These are phyloP conservation scores for Myoxocephalus aenaeus DNA, from an alignment of 2,797 vertebrate species.

Conservation along the genomic window DNA sequence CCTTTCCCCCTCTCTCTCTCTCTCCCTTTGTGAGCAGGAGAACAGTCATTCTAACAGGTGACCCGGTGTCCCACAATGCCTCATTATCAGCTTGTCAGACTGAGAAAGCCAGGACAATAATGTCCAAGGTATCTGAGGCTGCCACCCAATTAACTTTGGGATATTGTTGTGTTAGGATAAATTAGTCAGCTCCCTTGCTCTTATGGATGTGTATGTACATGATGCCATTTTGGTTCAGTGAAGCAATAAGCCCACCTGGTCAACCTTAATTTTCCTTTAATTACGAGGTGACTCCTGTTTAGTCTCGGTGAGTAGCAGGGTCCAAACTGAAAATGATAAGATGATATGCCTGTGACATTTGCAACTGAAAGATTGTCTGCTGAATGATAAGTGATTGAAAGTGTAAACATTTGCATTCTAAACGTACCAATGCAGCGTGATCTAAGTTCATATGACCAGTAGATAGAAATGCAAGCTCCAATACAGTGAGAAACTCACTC, in stretches of 20 bases:
- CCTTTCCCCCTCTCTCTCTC: constrained; percentile 26
- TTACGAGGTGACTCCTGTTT: constrained; percentile 42
- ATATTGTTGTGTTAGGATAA: constrained; percentile 67
- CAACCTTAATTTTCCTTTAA: constrained; percentile 49
- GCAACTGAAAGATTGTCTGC: constrained; percentile 18
- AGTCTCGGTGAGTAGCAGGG: not conserved
- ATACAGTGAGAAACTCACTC: constrained; percentile 49
- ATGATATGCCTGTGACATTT: not conserved
- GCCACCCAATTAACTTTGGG: constrained; percentile 72
- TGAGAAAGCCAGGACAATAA: constrained; percentile 74
- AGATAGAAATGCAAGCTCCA: constrained; percentile 27
- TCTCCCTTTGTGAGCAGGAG: constrained; percentile 64
- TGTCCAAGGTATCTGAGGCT: constrained; percentile 60
- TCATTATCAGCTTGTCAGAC: constrained; percentile 83
- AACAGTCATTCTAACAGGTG: constrained; percentile 63
- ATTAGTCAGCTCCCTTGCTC: constrained; percentile 21
- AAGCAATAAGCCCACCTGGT: constrained; percentile 45
- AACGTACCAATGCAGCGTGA: not conserved
- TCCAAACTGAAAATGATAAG: constrained; percentile 12
- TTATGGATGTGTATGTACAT: constrained; percentile 38
- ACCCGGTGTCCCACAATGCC: constrained; percentile 78
- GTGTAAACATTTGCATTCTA: constrained; percentile 7
- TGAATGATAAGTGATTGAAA: constrained; percentile 14
- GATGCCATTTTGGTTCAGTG: constrained; percentile 43
- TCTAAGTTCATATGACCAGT: constrained; percentile 16